These are phyloP conservation scores for Laticauda laticaudata DNA, from an alignment of 2,113 vertebrate species.

Conservation along the genomic window DNA sequence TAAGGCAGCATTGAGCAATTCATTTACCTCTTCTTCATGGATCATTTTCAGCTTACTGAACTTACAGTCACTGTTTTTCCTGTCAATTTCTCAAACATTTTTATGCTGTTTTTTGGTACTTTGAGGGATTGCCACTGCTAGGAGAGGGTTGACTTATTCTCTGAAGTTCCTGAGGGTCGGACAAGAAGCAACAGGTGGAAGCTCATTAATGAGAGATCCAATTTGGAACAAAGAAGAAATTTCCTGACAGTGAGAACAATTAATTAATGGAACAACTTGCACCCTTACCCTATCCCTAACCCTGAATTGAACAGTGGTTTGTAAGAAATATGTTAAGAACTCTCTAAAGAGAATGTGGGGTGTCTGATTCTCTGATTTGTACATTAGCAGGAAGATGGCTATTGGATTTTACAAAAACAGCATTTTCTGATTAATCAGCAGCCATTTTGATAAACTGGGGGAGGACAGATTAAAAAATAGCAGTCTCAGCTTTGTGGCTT, in stretches of 20 bases:
- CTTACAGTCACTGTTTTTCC: neutral
- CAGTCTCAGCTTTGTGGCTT: neutral
- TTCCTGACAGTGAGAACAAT: neutral
- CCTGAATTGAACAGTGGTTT: neutral
- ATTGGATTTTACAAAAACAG: neutral
- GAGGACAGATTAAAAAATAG: neutral
- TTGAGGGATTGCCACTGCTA: neutral
- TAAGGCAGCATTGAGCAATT: neutral
- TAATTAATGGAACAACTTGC: neutral
- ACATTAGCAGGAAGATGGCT: neutral
- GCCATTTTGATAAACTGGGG: neutral
- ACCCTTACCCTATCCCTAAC: neutral
- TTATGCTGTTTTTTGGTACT: neutral
- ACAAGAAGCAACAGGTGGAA: neutral
- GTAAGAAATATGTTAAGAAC: neutral
- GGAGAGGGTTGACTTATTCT: neutral
- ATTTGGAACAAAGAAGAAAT: neutral
- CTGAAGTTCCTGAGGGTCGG: neutral
- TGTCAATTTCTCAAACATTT: neutral
- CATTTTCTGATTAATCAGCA: neutral
- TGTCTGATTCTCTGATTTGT: neutral
- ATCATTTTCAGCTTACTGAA: neutral
- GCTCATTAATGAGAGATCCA: neutral
- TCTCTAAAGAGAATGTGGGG: neutral
- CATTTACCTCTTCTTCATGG: neutral